phyloP scores from a whole-genome alignment of 2,888 invertebrate genomes.

The Smittia aterrima region DNA sequence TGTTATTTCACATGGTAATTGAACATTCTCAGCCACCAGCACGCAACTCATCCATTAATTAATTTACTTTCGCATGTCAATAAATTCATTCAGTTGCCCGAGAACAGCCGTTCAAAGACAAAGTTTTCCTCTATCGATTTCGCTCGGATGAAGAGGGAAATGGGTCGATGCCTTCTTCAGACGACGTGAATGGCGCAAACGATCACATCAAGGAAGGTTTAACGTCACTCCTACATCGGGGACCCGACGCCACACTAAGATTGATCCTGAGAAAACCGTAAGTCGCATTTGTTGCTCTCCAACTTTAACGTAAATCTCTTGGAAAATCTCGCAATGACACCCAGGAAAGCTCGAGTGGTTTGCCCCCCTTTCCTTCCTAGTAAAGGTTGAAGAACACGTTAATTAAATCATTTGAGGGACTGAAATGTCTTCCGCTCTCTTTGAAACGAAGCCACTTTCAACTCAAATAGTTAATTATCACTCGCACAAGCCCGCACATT shows the following conservation, averaged over 20 bases:
- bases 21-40: slow-evolving; percentile 17
- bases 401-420: not conserved
- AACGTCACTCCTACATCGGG: slow-evolving; percentile 65
- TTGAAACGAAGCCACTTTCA: too few relatives aligned
- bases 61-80: slow-evolving; percentile 29
- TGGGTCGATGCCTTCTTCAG: slow-evolving; percentile 57
- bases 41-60: slow-evolving; percentile 3
- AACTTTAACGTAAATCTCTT: not conserved
- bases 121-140: slow-evolving; percentile 79
- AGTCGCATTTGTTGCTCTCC: slow-evolving; percentile 50
- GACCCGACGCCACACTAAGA: slow-evolving; percentile 74
- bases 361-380: not conserved
- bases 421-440: not conserved
- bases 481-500: not conserved
- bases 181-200: slow-evolving; percentile 65
- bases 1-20: slow-evolving; percentile 68
- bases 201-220: slow-evolving; percentile 68
- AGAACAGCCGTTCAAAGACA: slow-evolving; percentile 79
- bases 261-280: slow-evolving; percentile 79
- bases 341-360: not conserved
- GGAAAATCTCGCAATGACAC: not conserved
- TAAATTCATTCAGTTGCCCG: slow-evolving; percentile 61
- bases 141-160: slow-evolving; percentile 67
- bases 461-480: not conserved
- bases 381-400: not conserved